Conservation (phyloP, 2,113 vertebrate species). For the Anoura caudifer region DNA sequence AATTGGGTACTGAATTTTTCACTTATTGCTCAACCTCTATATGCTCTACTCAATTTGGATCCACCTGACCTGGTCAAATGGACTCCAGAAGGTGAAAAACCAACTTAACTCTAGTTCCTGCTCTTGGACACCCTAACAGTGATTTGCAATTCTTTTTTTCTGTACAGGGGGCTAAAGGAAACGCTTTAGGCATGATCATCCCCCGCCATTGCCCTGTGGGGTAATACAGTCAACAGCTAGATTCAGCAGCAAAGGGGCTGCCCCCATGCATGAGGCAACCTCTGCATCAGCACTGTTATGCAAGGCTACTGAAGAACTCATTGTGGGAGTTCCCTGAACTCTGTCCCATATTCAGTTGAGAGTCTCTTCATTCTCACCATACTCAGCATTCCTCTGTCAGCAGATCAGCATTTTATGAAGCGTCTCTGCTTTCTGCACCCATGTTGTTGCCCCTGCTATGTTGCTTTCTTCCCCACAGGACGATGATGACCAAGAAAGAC, state of each 20-base stretch:
- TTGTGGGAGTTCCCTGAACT: not conserved
- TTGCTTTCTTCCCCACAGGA: not conserved
- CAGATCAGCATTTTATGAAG: no score
- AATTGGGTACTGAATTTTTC: not conserved
- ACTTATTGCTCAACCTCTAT: not conserved
- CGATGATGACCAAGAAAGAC: not conserved
- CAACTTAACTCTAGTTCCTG: not conserved
- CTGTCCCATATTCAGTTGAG: not conserved
- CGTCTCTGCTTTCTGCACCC: not conserved
- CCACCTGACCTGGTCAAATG: not conserved
- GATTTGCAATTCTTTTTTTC: not conserved
- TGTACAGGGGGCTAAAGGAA: not conserved
- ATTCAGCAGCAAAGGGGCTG: no score
- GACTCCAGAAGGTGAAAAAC: not conserved
- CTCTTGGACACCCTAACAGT: not conserved
- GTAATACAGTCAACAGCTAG: no score
- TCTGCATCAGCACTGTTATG: not conserved
- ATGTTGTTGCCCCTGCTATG: not conserved
- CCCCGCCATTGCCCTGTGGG: not conserved
- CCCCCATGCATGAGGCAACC: not conserved
- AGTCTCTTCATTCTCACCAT: no score
- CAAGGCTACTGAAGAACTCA: not conserved
- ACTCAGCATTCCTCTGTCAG: no score
- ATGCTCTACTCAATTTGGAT: not conserved
- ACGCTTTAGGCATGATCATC: not conserved